Conservation (phyloP, 2,888 invertebrate genomes). For the Spisula subtruncata region DNA sequence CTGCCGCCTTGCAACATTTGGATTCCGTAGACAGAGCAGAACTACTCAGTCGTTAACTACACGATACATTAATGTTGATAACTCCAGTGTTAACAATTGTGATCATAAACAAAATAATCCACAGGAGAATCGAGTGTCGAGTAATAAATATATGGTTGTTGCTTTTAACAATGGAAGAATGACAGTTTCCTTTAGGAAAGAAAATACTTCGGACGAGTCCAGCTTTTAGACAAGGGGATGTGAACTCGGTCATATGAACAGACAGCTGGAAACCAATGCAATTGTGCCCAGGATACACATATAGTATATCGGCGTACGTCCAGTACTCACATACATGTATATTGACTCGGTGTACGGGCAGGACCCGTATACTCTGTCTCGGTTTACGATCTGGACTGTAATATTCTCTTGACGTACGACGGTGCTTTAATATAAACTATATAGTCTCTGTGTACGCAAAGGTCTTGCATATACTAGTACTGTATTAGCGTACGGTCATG, state of each 20-base stretch:
- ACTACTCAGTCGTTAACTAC: slow-evolving; percentile 61
- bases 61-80: slow-evolving; percentile 62
- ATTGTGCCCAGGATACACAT: neutral
- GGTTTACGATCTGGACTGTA: no score
- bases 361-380: no score
- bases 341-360: no score
- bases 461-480: no score
- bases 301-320: no score
- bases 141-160: slow-evolving; percentile 72
- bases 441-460: no score
- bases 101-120: slow-evolving; percentile 36
- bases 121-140: slow-evolving; percentile 51
- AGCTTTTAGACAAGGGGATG: slow-evolving; percentile 58
- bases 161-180: slow-evolving; percentile 73
- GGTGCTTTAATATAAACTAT: no score
- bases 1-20: slow-evolving; percentile 52
- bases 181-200: slow-evolving; percentile 73
- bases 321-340: no score
- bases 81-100: slow-evolving; percentile 49
- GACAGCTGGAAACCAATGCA: neutral
- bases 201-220: slow-evolving; percentile 66
- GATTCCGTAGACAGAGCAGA: slow-evolving; percentile 52
- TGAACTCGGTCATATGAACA: neutral
- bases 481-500: no score
- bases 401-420: no score